These are phyloP conservation scores for Nomada lathburiana DNA, from an alignment of 2,888 invertebrate genomes.

Conservation along the genomic window DNA sequence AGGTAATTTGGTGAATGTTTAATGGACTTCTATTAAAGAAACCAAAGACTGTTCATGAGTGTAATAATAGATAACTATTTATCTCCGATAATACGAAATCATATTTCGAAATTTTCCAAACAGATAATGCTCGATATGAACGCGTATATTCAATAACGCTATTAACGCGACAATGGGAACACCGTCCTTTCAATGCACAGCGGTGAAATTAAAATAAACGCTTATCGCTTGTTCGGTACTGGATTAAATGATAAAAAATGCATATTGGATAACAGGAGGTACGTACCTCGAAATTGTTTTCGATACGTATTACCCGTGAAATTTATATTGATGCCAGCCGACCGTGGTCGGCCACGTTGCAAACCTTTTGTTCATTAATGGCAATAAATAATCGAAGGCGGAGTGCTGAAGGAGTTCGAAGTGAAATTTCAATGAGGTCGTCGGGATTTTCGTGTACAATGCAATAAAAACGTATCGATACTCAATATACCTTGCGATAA, in stretches of 20 bases:
- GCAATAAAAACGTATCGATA: slow-evolving; percentile 50
- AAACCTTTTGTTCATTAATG: background rate
- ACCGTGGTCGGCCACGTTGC: background rate
- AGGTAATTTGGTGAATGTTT: too few relatives aligned
- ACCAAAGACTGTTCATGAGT: too few relatives aligned
- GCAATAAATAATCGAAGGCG: too few relatives aligned
- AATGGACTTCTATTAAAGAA: too few relatives aligned
- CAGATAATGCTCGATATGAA: background rate
- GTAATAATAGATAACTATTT: background rate
- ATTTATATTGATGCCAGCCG: background rate
- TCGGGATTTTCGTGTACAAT: slow-evolving; percentile 12
- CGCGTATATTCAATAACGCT: background rate
- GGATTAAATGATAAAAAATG: slow-evolving; percentile 7
- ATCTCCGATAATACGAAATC: background rate
- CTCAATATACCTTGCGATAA: slow-evolving; percentile 22
- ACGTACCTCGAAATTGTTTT: background rate
- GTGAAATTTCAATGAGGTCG: slow-evolving; percentile 33
- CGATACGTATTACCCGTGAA: background rate
- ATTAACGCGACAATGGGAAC: background rate
- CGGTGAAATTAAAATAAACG: slow-evolving; percentile 13
- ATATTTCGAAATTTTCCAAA: background rate
- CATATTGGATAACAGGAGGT: background rate
- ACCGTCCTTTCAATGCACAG: background rate
- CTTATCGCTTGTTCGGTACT: background rate
- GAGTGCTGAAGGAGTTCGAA: background rate